Conservation (phyloP, 2,113 vertebrate species). For the Aphyosemion australe region DNA sequence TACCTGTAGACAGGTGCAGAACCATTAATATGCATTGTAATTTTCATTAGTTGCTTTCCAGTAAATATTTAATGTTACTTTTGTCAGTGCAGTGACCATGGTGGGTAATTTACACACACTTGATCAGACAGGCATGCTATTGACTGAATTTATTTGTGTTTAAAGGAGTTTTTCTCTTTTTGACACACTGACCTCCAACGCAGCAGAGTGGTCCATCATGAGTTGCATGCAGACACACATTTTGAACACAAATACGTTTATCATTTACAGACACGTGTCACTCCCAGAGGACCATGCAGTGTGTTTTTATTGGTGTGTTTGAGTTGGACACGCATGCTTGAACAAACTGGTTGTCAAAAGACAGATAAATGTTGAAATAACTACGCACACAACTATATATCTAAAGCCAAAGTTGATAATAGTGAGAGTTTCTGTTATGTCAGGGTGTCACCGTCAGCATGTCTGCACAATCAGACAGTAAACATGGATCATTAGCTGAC, state of each 20-base stretch:
- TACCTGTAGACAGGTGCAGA: no score
- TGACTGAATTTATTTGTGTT: slow-evolving; percentile 11
- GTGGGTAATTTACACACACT: no score
- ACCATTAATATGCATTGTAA: no score
- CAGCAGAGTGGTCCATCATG: slow-evolving; percentile 45
- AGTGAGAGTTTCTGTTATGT: slow-evolving; percentile 3
- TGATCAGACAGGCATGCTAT: no score
- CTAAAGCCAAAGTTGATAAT: slow-evolving; percentile 32
- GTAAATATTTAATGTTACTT: no score
- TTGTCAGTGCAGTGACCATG: no score
- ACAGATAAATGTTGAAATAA: slow-evolving; percentile 30
- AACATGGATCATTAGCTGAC: slow-evolving; percentile 43
- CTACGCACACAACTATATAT: slow-evolving; percentile 3
- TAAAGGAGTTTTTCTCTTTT: no score
- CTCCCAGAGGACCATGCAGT: slow-evolving; percentile 20
- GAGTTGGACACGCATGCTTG: slow-evolving; percentile 28
- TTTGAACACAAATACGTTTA: not conserved
- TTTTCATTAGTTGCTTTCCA: no score
- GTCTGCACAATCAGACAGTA: slow-evolving; percentile 37
- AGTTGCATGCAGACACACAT: slow-evolving; percentile 4
- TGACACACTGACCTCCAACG: slow-evolving; percentile 47
- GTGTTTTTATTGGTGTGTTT: slow-evolving; percentile 52
- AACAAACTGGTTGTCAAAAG: slow-evolving; percentile 56
- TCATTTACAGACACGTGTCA: not conserved
- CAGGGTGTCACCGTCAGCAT: slow-evolving; percentile 10